Evolutionary conservation across 2,888 invertebrate species (phyloP), one percentile per base, ranked within the genome.

Genomic region (Apodemia zela): DNA sequence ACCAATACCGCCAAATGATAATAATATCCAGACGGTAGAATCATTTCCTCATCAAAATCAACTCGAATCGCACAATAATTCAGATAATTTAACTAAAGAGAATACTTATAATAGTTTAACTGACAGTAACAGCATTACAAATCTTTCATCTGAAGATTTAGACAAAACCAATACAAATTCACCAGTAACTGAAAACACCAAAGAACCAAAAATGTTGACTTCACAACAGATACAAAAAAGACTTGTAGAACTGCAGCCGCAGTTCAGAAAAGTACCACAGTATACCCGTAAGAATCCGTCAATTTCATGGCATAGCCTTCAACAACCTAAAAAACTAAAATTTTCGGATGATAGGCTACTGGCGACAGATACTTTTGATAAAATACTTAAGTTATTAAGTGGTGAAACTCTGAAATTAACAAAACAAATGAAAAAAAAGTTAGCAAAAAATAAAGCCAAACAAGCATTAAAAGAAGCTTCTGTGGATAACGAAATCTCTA

Each of bases 331-430:
- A 33, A n/a, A 59, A 10, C 15, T 47, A 7, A 57, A 10, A 38
- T 13, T 38, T 17, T 11, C 63, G 6, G 70, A 70, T n/a, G 74
- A 75, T 15, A 65, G 65, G 60, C 69, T 78, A n/a, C 69, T 79
- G 54, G 72, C 78, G n/a, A 58, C 74, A 57, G 89, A 88, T 65
- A 82, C 88, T 10, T 74, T 89, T 2, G 79, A 82, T 60, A 88
- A 85, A 79, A 85, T 89, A 79, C 68, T 89, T 21, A 70, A 65
- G 63, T 35, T 84, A 21, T 72, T 85, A 61, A 65, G 66, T 18
- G 51, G 51, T 2, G 18, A 51, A 18, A 18, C 18, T 13, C 2
- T 1, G 10, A 18, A 51, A 21, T 13, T 51, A 21, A 51, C 18
- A 21, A 51, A 51, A 5, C 51, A 21, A 51, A 13, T 17, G 21